These are phyloP conservation scores for Apeira syringaria DNA, from an alignment of 2,888 invertebrate species.

Conservation along the genomic window DNA sequence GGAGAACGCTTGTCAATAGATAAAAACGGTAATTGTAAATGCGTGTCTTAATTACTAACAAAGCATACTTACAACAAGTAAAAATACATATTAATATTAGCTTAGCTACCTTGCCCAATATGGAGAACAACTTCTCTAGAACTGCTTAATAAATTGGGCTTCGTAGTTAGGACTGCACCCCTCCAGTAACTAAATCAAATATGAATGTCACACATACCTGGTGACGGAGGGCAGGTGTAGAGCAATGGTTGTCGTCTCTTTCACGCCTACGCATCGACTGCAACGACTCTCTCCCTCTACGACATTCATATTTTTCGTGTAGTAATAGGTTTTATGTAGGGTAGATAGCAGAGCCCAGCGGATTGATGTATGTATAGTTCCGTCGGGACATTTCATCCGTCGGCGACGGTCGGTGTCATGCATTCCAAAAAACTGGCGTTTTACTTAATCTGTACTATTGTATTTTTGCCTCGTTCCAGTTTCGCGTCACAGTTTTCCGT, in stretches of 20 bases:
- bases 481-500: slow-evolving; percentile 44
- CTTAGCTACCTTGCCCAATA: too few relatives aligned
- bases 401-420: slow-evolving; percentile 51
- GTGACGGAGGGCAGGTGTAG: slow-evolving; percentile 74
- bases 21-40: slow-evolving; percentile 24
- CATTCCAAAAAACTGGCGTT: slow-evolving; percentile 64
- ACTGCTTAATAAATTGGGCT: too few relatives aligned
- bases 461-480: slow-evolving; percentile 56
- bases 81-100: neutral
- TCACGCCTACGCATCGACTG: slow-evolving; percentile 43
- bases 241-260: slow-evolving; percentile 58
- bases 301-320: slow-evolving; percentile 60
- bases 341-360: slow-evolving; percentile 49
- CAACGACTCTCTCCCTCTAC: slow-evolving; percentile 41
- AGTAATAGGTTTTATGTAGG: slow-evolving; percentile 57
- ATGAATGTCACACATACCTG: slow-evolving; percentile 68
- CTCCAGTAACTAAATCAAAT: slow-evolving; percentile 74
- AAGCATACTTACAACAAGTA: neutral
- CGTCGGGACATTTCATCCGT: slow-evolving; percentile 61
- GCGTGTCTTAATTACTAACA: slow-evolving; percentile 8
- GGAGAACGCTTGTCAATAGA: slow-evolving; percentile 39
- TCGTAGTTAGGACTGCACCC: slow-evolving; percentile 64
- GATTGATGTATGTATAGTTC: slow-evolving; percentile 47
- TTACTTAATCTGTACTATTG: slow-evolving; percentile 52
- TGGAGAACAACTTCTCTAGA: too few relatives aligned